Conservation (phyloP, 2,113 vertebrate genomes). For the Halcyon malimbica region DNA sequence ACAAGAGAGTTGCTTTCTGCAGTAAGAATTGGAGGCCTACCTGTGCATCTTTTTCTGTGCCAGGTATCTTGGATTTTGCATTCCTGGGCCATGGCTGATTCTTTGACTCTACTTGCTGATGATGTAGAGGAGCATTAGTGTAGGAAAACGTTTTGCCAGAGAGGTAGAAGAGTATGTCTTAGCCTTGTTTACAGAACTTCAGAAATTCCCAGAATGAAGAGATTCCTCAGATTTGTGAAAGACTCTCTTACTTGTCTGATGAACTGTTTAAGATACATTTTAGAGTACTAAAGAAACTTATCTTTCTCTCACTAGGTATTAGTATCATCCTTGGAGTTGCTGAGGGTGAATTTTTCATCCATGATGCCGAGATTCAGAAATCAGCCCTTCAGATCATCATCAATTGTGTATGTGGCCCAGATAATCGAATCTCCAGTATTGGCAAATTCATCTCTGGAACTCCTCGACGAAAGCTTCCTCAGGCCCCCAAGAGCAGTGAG, state of each 20-base stretch:
- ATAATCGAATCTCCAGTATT: slow-evolving; percentile 94
- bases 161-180: not conserved
- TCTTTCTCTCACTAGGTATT: slow-evolving; percentile 81
- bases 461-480: slow-evolving; percentile 89
- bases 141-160: not conserved
- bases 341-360: slow-evolving; percentile 96
- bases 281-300: not conserved
- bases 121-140: not conserved
- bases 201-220: not conserved
- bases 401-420: slow-evolving; percentile 96
- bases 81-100: not conserved
- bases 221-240: not conserved
- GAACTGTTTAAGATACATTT: not conserved
- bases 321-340: slow-evolving; percentile 97
- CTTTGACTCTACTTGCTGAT: not conserved
- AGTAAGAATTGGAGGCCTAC: not conserved
- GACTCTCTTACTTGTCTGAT: not conserved
- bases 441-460: slow-evolving; percentile 96
- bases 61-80: not conserved
- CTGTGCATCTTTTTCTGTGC: not conserved
- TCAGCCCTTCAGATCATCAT: slow-evolving; percentile 98
- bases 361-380: slow-evolving; percentile 98
- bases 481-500: slow-evolving; percentile 88
- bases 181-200: not conserved
- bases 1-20: not conserved